phyloP scores from a whole-genome alignment of 2,888 invertebrate genomes.

The Bedellia somnulentella region DNA sequence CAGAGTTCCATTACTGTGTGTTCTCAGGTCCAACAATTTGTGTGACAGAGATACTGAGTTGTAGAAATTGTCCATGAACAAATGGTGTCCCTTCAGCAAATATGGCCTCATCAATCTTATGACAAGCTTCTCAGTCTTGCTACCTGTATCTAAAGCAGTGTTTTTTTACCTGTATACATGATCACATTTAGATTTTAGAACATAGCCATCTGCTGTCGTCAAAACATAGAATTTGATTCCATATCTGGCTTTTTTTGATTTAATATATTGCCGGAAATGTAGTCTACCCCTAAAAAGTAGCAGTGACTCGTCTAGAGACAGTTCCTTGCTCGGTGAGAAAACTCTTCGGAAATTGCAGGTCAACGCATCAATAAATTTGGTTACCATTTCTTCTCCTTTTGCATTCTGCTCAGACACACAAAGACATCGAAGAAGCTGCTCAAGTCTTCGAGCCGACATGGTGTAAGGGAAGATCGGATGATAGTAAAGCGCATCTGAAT shows the following conservation, averaged over 20 bases:
- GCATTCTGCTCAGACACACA: constrained; percentile 1
- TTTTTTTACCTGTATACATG: constrained; percentile 2
- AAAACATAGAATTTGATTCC: constrained; percentile 5
- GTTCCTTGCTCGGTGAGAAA: neutral
- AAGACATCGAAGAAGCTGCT: constrained; percentile 3
- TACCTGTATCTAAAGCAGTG: neutral
- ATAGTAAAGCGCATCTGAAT: constrained; percentile 2
- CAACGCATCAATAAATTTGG: neutral
- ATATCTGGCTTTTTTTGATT: constrained; percentile 4
- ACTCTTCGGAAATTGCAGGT: neutral
- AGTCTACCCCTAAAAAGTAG: constrained; percentile 3
- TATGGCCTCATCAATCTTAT: constrained; percentile 15
- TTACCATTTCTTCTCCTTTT: constrained; percentile 1
- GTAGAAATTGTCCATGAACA: constrained; percentile 18
- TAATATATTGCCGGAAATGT: constrained; percentile 4
- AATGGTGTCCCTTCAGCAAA: constrained; percentile 15
- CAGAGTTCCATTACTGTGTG: constrained; percentile 13
- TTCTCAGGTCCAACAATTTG: constrained; percentile 11
- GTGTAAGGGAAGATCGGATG: constrained; percentile 3
- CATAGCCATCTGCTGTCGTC: constrained; percentile 4
- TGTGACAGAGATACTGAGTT: constrained; percentile 12
- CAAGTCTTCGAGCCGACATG: constrained; percentile 3
- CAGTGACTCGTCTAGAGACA: constrained; percentile 5
- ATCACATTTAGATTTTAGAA: constrained; percentile 5
- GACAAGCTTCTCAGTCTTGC: constrained; percentile 9